phyloP scores from a whole-genome alignment of 2,797 vertebrate genomes.

The Chromis chromis region DNA sequence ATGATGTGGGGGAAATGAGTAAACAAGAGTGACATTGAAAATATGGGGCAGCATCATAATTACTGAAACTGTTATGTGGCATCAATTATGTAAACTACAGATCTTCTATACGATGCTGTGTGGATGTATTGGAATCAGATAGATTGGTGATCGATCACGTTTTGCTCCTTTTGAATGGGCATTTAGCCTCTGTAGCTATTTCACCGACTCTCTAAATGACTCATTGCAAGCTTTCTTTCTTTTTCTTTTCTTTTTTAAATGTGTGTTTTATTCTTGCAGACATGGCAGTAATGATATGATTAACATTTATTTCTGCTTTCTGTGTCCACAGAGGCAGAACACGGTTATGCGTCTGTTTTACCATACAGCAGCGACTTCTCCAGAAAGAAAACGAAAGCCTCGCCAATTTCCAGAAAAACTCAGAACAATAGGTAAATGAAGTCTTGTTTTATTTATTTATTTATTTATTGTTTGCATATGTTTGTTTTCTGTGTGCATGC shows the following conservation, averaged over 20 bases:
- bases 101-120: not conserved
- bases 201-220: not conserved
- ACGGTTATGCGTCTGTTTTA: constrained; percentile 97
- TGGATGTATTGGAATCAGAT: constrained; percentile 10
- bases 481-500: not conserved
- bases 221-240: not conserved
- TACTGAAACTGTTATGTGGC: constrained; percentile 10
- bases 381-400: constrained; percentile 96
- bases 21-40: constrained; percentile 64
- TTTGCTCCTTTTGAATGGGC: constrained; percentile 13
- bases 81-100: not conserved
- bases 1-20: constrained; percentile 21
- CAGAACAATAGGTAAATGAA: constrained; percentile 93
- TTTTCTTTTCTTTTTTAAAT: not conserved
- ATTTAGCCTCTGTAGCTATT: not conserved
- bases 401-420: constrained; percentile 92
- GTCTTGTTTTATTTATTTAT: not conserved
- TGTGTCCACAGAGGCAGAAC: constrained; percentile 92
- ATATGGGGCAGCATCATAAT: constrained; percentile 22
- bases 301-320: constrained; percentile 46
- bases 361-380: constrained; percentile 95
- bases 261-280: constrained; percentile 4
- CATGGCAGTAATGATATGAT: constrained; percentile 15
- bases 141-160: constrained; percentile 29
- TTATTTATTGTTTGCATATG: not conserved